Conservation (phyloP, 2,113 vertebrate species). For the Terrapene triunguis region DNA sequence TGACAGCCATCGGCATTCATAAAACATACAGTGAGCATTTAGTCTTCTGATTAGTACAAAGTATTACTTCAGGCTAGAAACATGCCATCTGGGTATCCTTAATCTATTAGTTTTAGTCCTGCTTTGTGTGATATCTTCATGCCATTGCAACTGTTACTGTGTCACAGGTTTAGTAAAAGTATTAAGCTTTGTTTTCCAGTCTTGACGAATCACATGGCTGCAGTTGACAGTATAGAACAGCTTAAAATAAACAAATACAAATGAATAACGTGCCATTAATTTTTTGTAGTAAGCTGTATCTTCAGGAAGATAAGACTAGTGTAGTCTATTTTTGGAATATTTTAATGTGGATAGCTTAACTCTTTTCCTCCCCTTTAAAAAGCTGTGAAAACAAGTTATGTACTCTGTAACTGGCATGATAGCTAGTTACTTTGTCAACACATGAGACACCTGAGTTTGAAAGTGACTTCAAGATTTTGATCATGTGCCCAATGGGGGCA, state of each 20-base stretch:
- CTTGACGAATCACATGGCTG: not conserved
- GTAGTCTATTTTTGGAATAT: not conserved
- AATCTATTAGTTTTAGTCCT: slow-evolving; percentile 18
- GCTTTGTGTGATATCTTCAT: not conserved
- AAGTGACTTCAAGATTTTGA: not conserved
- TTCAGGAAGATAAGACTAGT: not conserved
- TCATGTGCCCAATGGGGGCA: not conserved
- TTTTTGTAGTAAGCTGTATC: not conserved
- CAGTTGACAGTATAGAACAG: not conserved
- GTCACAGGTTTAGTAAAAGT: not conserved
- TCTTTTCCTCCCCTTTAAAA: not conserved
- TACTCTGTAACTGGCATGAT: not conserved
- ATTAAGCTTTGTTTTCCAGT: not conserved
- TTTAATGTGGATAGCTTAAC: not conserved
- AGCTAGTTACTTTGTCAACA: not conserved
- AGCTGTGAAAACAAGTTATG: not conserved
- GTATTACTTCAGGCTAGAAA: slow-evolving; percentile 46
- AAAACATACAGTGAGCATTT: slow-evolving; percentile 16
- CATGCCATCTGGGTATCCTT: slow-evolving; percentile 8
- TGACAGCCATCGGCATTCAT: slow-evolving; percentile 43
- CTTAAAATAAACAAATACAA: not conserved
- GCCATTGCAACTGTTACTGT: not conserved
- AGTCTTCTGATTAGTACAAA: slow-evolving; percentile 36
- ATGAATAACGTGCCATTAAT: not conserved
- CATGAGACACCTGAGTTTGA: not conserved